A percentile compares a stretch with the other conserved stretches of the same genome.
These are phyloP conservation scores for Morone saxatilis DNA, from an alignment of 2,113 vertebrate species.

Conservation along the genomic window DNA sequence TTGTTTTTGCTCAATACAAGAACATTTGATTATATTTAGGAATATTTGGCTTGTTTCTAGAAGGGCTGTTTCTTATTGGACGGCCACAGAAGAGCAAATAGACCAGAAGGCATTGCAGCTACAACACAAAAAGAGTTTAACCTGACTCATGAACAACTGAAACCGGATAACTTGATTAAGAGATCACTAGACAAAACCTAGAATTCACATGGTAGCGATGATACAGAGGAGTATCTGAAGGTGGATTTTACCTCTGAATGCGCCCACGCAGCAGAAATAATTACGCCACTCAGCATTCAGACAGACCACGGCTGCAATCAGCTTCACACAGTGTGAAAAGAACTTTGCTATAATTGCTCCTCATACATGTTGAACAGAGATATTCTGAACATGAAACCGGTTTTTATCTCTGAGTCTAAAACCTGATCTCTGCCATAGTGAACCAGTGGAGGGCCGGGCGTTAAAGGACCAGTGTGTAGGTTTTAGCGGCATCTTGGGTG, in stretches of 20 bases:
- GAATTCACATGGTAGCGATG: neutral
- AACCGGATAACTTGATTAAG: neutral
- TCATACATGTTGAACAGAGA: neutral
- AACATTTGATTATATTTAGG: no score
- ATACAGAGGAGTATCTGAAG: neutral
- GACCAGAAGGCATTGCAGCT: neutral
- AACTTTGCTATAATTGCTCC: neutral
- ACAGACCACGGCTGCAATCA: neutral
- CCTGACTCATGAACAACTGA: neutral
- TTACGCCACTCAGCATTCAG: neutral
- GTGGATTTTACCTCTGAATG: neutral
- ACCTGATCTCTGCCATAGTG: neutral
- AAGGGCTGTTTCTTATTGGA: no score
- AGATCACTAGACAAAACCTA: neutral
- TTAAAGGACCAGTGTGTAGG: no score
- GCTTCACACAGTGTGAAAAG: neutral
- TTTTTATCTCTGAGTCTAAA: neutral
- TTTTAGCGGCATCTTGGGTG: no score
- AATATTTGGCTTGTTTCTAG: no score
- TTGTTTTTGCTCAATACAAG: no score
- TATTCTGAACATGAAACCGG: neutral
- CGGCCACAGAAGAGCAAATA: neutral
- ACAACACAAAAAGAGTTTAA: neutral
- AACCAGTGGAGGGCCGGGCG: no score
- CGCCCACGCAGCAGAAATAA: conserved; percentile 29